Base-by-base conservation (phyloP, 2,797 vertebrate species). In the Rhinella marina region DNA sequence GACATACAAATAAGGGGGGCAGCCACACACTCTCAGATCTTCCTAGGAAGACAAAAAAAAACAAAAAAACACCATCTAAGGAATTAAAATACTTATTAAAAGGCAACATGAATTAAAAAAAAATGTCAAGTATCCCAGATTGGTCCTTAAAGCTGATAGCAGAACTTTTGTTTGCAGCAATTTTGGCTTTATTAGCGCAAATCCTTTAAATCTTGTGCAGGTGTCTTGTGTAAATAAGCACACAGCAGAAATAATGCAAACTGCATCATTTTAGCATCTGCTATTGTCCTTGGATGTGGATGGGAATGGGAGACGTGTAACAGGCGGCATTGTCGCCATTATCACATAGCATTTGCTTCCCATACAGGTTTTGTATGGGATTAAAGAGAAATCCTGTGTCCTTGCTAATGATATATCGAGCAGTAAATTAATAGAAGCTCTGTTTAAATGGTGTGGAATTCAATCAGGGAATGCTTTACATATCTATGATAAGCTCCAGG, bases 241-340 rank as follows among this genome's bases (percentile, higher is more conserved):
- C 59, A 50, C 80, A 81, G 79, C 78, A 89, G 84, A 82, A 89
- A 86, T 85, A 86, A 68, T 77, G 84, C 88, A 78, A 78, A 77
- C 84, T 59, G 80, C 88, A 86, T 88, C 83, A 76, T 86, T 86
- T 76, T 66, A 86, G 77, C 87, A 86, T 86, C 88, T 86, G 84
- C 84, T 86, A 25, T 89, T 86, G 87, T 88, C 78, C 83, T 82
- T 89, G 88, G 79, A 66, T 70, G 81, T 64, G 68, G 84, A 68
- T 76, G 82, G 79, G 23, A 77, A 66, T 57, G 59, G 79, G 59
- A 68, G 50, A 75, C 21, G 77, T 81, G 82, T 81, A 84, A 80
- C 75, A 29, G 82, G 87, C 87, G 64, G 56, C 54, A 32, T 66
- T 61, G 29, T 72, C 68, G 41, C 66, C 77, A 72, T 80, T 77